Percentiles rank a stretch among this genome's conserved stretches.
These are phyloP conservation scores for Nipponia nippon DNA, from an alignment of 2,113 vertebrate genomes.

Conservation along the genomic window DNA sequence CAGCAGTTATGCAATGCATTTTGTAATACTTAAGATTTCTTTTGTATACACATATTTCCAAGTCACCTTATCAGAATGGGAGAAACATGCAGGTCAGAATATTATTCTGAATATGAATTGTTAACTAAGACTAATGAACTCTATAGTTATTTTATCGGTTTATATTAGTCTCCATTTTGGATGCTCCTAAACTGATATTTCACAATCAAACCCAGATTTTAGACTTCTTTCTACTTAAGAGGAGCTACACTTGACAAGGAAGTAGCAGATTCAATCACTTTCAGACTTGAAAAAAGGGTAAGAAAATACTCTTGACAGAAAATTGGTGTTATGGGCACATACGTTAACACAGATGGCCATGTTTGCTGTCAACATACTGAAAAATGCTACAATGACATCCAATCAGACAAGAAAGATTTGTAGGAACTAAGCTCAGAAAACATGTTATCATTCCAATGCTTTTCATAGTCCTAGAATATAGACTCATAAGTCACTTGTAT, in stretches of 20 bases:
- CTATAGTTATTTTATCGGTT: neutral
- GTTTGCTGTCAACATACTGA: neutral
- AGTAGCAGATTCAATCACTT: neutral
- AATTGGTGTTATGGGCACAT: neutral
- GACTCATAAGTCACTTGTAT: neutral
- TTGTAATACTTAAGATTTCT: neutral
- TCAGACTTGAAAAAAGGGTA: neutral
- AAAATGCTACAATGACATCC: neutral
- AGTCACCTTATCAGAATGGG: neutral
- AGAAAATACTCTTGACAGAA: neutral
- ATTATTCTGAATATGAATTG: neutral
- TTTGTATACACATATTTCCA: neutral
- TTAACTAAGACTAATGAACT: neutral
- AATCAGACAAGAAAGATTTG: neutral
- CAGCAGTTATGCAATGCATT: neutral
- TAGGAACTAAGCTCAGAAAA: neutral
- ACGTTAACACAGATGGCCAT: neutral
- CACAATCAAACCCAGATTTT: neutral
- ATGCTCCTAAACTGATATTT: neutral
- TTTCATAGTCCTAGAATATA: neutral
- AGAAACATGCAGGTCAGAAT: neutral
- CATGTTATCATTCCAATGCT: neutral
- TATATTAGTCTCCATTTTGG: neutral
- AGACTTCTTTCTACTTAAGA: neutral
- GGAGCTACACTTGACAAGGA: neutral